These are phyloP conservation scores for Galagoides demidoff DNA, from an alignment of 2,797 vertebrate species.

Conservation along the genomic window DNA sequence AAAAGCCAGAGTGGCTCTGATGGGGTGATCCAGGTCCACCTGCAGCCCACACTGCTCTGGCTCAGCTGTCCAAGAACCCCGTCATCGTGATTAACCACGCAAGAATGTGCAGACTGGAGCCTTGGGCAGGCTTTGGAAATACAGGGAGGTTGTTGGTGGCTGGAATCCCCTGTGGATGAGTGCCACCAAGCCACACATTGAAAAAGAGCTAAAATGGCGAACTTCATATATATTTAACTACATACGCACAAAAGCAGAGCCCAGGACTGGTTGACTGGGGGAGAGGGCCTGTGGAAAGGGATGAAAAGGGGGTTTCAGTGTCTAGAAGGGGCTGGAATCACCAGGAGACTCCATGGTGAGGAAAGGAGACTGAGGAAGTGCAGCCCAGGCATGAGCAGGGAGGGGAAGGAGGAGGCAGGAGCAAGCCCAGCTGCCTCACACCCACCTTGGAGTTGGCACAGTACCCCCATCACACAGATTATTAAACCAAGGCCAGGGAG, in stretches of 20 bases:
- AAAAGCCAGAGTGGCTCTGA: not conserved
- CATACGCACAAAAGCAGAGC: not conserved
- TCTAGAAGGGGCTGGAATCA: accelerated
- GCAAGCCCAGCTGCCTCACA: accelerated
- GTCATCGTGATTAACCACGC: not conserved
- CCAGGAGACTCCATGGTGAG: accelerated
- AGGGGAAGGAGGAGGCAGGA: not conserved
- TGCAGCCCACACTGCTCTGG: not conserved
- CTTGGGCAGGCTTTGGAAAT: not conserved
- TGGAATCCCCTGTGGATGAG: accelerated
- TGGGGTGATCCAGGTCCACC: not conserved
- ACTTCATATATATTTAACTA: not conserved
- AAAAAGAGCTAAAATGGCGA: not conserved
- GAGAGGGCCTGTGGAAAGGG: not conserved
- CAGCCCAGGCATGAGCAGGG: accelerated
- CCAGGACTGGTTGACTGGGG: accelerated
- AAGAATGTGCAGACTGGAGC: not conserved
- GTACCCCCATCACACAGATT: not conserved
- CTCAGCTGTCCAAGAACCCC: not conserved
- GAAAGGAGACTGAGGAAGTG: not conserved
- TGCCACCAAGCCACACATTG: accelerated
- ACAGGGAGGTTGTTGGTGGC: not conserved
- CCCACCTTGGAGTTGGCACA: not conserved
- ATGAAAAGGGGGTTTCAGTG: accelerated
- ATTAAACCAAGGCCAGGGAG: not conserved